Base-by-base conservation (phyloP, 2,797 vertebrate genomes). In the Astyanax mexicanus region DNA sequence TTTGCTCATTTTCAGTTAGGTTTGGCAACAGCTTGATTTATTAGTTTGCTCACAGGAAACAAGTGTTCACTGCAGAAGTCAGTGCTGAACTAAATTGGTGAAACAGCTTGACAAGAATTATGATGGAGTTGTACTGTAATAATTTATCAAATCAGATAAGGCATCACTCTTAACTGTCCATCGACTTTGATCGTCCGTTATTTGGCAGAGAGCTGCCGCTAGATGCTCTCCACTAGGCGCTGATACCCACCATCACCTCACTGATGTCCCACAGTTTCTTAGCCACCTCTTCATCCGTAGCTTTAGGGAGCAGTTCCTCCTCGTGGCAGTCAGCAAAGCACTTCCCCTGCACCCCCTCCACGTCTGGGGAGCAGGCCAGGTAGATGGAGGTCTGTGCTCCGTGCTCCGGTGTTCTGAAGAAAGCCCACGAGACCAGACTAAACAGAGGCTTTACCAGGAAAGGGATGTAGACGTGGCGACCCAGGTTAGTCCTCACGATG, bases 241-340 rank as follows among this genome's bases (percentile, higher is more conserved):
- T 86, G 69, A 98, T 88, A 61, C 95, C 95, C 83, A 97, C 96
- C 96, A 98, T 95, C 69, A 96, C 92, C 84, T 98, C 95, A 85
- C 96, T 98, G 58, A 96, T 95, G 87, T 97, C 96, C 96, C 96
- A 98, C 52, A 98, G 89, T 86, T 97, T 98, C 78, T 93, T 90
- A 0, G 95, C 96, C 76, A 96, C 86, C 42, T 90, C 91, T 49
- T 92, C 92, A 82, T 97, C 93, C 62, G 88, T 93, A 75, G 95
- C 96, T 85, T 95, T 97, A 51, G 93, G 92, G 72, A 96, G 85
- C 0, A 97, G 91, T 6, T 90, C 89, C 81, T 96, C 94, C 81
- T 96, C 94, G 79, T 89, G 93, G 81, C 96, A 97, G 74, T 97
- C 91, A 3, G 96, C 94, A 78, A 95, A 98, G 80, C 95, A 96